Evolutionary conservation across 2,888 invertebrate genomes (phyloP).

Genomic region (Adineta ricciae): DNA sequence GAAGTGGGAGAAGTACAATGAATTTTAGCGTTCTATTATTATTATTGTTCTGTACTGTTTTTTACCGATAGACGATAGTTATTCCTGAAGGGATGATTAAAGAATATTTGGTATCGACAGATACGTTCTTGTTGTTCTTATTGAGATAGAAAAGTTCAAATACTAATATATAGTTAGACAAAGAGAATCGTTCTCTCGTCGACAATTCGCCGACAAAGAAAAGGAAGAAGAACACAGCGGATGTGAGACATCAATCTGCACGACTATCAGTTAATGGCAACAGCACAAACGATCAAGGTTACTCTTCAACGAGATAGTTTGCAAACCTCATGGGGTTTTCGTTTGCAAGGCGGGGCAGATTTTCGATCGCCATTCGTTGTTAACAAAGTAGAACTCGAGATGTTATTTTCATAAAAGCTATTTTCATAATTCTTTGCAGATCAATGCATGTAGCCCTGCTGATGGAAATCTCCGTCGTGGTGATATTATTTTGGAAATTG

Average conservation of each 20-base stretch:
- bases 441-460: constrained; percentile 73
- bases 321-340: constrained; percentile 49
- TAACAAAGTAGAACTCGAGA: constrained; percentile 45
- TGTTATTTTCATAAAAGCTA: background rate
- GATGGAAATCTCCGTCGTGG: constrained; percentile 73
- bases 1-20: background rate
- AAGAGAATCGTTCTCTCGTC: background rate
- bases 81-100: background rate
- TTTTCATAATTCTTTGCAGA: constrained; percentile 57
- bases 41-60: background rate
- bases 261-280: background rate
- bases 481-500: constrained; percentile 78
- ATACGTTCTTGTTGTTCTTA: background rate
- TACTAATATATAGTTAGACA: too few species aligned
- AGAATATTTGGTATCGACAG: background rate
- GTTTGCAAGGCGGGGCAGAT: constrained; percentile 49
- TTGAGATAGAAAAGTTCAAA: background rate
- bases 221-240: background rate
- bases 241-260: background rate
- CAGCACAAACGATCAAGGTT: constrained; percentile 37
- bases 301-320: constrained; percentile 47
- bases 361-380: constrained; percentile 44
- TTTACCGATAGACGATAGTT: background rate
- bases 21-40: background rate
- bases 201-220: background rate